Evolutionary conservation across 2,113 vertebrate species (phyloP).

Genomic region (Cyrtonyx montezumae): DNA sequence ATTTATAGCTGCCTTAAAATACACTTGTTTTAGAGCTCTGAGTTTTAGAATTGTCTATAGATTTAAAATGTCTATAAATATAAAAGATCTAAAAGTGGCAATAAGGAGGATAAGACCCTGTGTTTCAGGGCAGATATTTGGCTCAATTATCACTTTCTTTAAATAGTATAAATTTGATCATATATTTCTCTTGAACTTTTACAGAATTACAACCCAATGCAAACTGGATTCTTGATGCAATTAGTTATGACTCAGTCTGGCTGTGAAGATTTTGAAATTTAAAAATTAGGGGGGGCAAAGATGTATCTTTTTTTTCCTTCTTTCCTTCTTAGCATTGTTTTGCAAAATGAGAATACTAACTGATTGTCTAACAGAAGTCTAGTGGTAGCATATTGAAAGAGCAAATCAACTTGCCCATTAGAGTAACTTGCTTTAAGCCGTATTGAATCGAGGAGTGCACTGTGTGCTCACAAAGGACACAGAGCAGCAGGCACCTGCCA

Average conservation of each 20-base stretch:
- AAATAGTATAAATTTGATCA: not conserved
- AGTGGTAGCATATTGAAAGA: not conserved
- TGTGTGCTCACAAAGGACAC: not conserved
- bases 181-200: not conserved
- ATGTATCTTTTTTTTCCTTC: not conserved
- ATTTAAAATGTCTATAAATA: not conserved
- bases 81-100: not conserved
- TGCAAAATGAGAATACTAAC: not conserved
- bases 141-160: not conserved
- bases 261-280: not conserved
- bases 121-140: not conserved
- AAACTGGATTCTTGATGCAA: not conserved
- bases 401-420: not conserved
- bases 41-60: not conserved
- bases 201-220: not conserved
- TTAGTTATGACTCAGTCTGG: not conserved
- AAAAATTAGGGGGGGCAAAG: not conserved
- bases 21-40: not conserved
- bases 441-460: accelerated
- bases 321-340: not conserved
- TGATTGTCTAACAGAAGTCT: not conserved
- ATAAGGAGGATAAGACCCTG: not conserved
- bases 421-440: not conserved
- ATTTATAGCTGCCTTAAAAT: not conserved
- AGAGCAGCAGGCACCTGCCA: not conserved